Evolutionary conservation across 2,797 vertebrate genomes (phyloP).

Genomic region (Pangasius macronema): DNA sequence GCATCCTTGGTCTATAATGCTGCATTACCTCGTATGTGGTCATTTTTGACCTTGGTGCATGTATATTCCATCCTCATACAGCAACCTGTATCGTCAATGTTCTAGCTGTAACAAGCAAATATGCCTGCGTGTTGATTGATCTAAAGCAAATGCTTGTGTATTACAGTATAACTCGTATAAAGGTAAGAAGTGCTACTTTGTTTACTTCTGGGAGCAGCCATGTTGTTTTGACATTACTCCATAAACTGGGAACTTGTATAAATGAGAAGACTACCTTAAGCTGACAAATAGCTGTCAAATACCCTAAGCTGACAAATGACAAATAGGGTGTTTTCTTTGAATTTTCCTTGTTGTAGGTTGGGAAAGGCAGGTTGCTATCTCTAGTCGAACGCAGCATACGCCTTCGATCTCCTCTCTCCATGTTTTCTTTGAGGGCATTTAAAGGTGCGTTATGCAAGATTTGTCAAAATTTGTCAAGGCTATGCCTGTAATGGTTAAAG

Average conservation of each 20-base stretch:
- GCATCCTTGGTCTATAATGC: neutral
- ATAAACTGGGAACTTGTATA: neutral
- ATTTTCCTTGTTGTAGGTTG: neutral
- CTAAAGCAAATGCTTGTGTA: neutral
- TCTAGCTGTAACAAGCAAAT: neutral
- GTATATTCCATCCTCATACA: neutral
- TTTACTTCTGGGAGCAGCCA: neutral
- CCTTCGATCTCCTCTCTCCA: neutral
- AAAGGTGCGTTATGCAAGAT: neutral
- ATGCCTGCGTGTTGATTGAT: neutral
- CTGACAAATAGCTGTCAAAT: neutral
- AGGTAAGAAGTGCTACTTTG: neutral
- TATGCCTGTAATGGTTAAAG: neutral
- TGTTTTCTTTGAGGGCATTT: neutral
- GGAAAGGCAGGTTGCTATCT: neutral
- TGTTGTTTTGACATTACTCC: neutral
- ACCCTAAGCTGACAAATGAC: too few species aligned
- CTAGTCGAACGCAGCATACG: neutral
- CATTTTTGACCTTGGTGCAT: too few species aligned
- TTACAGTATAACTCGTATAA: neutral
- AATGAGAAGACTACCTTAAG: neutral
- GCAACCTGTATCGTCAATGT: neutral
- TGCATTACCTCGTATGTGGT: neutral
- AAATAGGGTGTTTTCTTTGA: neutral
- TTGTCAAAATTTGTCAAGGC: neutral